Conservation (phyloP, 2,113 vertebrate species). For the Mustela nigripes region DNA sequence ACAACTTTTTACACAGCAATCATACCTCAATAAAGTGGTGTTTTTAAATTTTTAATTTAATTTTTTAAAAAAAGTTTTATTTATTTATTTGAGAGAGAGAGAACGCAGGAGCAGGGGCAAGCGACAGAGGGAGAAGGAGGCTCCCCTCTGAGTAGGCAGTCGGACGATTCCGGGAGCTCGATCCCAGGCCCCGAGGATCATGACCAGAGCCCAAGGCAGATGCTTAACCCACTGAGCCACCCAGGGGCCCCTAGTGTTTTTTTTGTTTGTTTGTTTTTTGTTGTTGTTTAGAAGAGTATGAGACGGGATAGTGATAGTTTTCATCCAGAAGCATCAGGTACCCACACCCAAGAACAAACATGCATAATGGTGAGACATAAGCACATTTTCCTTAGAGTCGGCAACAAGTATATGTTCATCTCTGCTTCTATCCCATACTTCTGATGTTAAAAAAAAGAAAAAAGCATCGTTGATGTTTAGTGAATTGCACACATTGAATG, state of each 20-base stretch:
- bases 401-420: not conserved
- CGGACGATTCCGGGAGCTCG: rapidly evolving
- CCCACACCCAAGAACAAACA: not conserved
- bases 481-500: not conserved
- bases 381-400: not conserved
- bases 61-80: not conserved
- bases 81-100: not conserved
- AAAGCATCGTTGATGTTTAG: not conserved
- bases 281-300: not conserved
- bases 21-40: not conserved
- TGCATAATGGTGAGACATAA: not conserved
- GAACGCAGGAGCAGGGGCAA: rapidly evolving
- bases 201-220: not conserved
- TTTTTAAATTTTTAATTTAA: not conserved
- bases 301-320: not conserved
- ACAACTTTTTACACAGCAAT: not conserved
- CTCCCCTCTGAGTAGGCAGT: not conserved
- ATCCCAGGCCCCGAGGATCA: not conserved
- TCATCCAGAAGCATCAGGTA: not conserved
- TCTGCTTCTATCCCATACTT: not conserved
- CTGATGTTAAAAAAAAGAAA: not conserved
- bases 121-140: not conserved
- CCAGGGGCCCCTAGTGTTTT: not conserved
- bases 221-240: not conserved
- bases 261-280: not conserved